Evolutionary conservation across 2,113 vertebrate species (phyloP), one percentile per base, ranked within the genome.

Genomic region (Vulpes vulpes): DNA sequence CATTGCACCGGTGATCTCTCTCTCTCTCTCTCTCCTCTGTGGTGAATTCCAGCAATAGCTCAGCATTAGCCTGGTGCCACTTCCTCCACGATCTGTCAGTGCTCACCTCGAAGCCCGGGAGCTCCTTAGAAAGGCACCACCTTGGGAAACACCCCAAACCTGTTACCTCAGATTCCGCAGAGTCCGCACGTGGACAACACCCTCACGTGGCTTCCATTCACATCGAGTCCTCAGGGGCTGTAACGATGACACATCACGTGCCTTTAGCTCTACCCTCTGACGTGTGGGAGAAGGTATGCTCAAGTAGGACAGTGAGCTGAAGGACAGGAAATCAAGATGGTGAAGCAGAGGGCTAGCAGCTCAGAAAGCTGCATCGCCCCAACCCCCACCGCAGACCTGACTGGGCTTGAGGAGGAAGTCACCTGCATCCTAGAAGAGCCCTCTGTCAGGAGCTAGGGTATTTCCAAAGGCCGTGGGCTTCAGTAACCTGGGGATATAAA

Each of bases 81-180:
- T 73, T 67, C 32, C 60, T 64, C 14, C 3, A 64, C 30, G 12
- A 2, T 32, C 32, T 32, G 35, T 27, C 15, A 82, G 59, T 6
- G 0, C 19, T 25, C 15, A 0, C 38, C 35, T 55, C 5, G 3
- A 20, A 0, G 0, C 8, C 53, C 4, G 4, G 4, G 17, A 74
- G 27, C 30, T 15, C 81, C 8, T 12, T 59, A 73, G 64, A 80
- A 80, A 43, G 5, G 43, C 43, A 43, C 43, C 43, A 43, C 43
- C 43, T 43, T 43, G 43, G 43, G 43, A 43, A 43, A 43, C 43
- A 55, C 2, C 1, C 19, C 5, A 65, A 38, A 27, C 57, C 71
- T 25, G 3, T 27, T 51, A 27, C 57, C 27, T 53, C 55, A 57
- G 62, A 84, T 74, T 73, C 49, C 15, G 32, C 22, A 17, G 25